These are phyloP conservation scores for Drosophila tani DNA, from an alignment of 1,140 invertebrate genomes.

Conservation along the genomic window DNA sequence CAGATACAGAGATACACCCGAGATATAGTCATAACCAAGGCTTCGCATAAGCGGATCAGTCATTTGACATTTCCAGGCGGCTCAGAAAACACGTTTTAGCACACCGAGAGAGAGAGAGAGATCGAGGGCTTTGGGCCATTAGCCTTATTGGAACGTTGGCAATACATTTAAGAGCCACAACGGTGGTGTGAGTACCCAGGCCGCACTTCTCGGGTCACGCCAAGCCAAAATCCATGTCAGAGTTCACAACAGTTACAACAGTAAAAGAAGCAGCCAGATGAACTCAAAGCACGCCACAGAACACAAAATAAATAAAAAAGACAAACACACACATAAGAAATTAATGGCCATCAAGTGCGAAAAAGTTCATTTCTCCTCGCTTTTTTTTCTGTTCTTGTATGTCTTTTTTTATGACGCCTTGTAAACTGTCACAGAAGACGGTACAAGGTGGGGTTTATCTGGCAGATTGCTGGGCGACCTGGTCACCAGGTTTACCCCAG, in stretches of 20 bases:
- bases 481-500: constrained; percentile 39
- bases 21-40: constrained; percentile 44
- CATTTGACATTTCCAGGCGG: constrained; percentile 51
- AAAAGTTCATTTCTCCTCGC: constrained; percentile 61
- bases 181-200: background rate
- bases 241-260: constrained; percentile 52
- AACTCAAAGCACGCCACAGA: constrained; percentile 54
- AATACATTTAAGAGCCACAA: constrained; percentile 13
- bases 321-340: constrained; percentile 40
- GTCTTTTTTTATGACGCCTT: constrained; percentile 29
- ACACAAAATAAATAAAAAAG: constrained; percentile 21
- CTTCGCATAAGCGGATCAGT: constrained; percentile 49
- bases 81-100: constrained; percentile 40
- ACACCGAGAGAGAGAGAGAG: background rate
- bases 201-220: constrained; percentile 25
- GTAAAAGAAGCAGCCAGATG: constrained; percentile 31
- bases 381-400: constrained; percentile 15
- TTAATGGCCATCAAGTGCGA: constrained; percentile 72
- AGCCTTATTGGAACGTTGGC: constrained; percentile 28
- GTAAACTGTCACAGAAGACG: constrained; percentile 51
- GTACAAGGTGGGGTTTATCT: constrained; percentile 25
- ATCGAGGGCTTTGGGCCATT: constrained; percentile 36
- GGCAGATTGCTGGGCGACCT: constrained; percentile 33
- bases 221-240: constrained; percentile 49
- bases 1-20: constrained; percentile 27